Conservation (phyloP, 2,888 invertebrate species). For the Ischnura elegans region DNA sequence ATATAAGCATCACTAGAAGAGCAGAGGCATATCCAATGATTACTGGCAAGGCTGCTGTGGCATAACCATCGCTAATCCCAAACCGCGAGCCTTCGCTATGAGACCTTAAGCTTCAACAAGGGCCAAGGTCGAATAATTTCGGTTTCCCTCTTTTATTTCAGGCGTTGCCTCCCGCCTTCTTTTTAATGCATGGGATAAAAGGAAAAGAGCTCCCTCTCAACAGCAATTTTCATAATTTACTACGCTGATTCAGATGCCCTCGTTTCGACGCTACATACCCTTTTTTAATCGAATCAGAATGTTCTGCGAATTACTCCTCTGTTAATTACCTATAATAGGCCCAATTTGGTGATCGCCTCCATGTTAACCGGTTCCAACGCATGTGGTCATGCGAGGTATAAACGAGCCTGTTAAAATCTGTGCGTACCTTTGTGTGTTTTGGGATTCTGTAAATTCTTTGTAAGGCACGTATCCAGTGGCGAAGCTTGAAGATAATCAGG, state of each 20-base stretch:
- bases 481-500: too few relatives aligned
- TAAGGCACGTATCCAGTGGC: too few relatives aligned
- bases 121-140: neutral
- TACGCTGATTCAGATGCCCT: neutral
- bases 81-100: neutral
- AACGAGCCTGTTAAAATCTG: too few relatives aligned
- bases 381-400: neutral
- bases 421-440: too few relatives aligned
- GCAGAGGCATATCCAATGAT: neutral
- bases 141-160: neutral
- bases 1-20: neutral
- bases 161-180: neutral
- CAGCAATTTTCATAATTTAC: neutral
- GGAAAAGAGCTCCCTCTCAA: neutral
- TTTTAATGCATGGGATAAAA: neutral
- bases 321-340: neutral
- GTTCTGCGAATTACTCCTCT: neutral
- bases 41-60: neutral
- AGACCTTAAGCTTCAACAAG: neutral
- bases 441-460: too few relatives aligned
- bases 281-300: neutral
- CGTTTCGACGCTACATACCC: neutral
- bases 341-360: neutral
- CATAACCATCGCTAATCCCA: neutral
- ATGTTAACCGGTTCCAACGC: neutral